Evolutionary conservation across 2,888 invertebrate genomes (phyloP).

Genomic region (Ceramica pisi): DNA sequence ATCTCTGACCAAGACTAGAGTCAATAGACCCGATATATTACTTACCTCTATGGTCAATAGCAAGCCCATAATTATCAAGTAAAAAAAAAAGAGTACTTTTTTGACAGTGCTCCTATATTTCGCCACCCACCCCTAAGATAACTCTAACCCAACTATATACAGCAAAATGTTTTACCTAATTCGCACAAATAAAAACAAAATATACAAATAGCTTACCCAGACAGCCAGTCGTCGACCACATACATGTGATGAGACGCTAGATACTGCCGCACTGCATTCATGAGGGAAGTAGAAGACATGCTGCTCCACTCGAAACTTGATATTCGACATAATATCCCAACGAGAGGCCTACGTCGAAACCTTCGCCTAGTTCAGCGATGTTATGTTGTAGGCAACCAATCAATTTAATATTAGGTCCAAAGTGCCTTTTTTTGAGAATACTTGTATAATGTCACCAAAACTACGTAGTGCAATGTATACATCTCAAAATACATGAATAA

Average conservation of each 20-base stretch:
- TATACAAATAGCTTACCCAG: conserved; percentile 74
- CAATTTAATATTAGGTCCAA: neutral
- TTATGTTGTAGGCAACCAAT: neutral
- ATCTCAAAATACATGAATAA: neutral
- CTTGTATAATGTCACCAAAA: neutral
- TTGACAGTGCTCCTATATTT: too few species aligned
- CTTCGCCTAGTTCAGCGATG: neutral
- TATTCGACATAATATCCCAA: conserved; percentile 23
- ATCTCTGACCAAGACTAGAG: too few species aligned
- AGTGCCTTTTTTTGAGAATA: neutral
- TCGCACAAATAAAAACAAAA: neutral
- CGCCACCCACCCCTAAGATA: too few species aligned
- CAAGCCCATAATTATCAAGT: too few species aligned
- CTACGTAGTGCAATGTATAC: neutral
- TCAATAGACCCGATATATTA: too few species aligned
- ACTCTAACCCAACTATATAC: too few species aligned
- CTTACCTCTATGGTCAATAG: too few species aligned
- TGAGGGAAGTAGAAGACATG: conserved; percentile 56
- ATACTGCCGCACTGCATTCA: conserved; percentile 77
- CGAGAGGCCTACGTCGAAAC: neutral
- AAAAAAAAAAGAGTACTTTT: too few species aligned
- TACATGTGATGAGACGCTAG: conserved; percentile 80
- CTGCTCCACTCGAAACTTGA: conserved; percentile 12
- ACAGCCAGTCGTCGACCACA: conserved; percentile 83
- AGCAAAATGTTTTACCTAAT: too few species aligned